Conservation (phyloP, 2,797 vertebrate genomes). For the Oreortyx pictus region DNA sequence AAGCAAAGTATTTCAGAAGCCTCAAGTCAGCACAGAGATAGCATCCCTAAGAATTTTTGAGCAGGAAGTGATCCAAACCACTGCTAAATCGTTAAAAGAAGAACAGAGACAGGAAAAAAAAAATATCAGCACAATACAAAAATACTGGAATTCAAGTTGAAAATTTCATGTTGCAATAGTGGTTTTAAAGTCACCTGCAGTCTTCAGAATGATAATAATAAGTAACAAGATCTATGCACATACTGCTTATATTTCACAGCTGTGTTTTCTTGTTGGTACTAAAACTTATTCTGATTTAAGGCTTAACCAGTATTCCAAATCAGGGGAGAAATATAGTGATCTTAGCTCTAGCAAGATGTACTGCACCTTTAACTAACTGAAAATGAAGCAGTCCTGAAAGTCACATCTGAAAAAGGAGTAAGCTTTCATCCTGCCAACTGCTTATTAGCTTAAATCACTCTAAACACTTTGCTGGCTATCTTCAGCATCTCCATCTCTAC, state of each 20-base stretch:
- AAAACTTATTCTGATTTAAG: background rate
- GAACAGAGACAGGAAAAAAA: background rate
- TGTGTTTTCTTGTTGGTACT: background rate
- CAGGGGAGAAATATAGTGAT: background rate
- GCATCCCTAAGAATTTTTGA: background rate
- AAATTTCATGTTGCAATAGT: background rate
- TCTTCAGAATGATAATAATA: background rate
- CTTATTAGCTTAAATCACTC: background rate
- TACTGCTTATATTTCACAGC: background rate
- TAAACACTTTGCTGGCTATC: background rate
- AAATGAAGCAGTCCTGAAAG: background rate
- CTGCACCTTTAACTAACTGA: background rate
- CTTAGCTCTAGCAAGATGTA: background rate
- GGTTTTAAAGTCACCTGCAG: background rate
- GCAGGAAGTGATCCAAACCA: background rate
- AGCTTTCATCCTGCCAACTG: background rate
- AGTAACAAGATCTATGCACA: background rate
- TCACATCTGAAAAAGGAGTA: background rate
- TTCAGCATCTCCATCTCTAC: background rate
- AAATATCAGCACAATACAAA: background rate
- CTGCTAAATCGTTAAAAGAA: background rate
- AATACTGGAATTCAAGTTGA: background rate
- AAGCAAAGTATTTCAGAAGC: background rate
- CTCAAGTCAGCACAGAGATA: background rate
- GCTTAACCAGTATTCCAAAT: background rate